Base-by-base conservation (phyloP, 2,113 vertebrate species). In the Malurus elegans region DNA sequence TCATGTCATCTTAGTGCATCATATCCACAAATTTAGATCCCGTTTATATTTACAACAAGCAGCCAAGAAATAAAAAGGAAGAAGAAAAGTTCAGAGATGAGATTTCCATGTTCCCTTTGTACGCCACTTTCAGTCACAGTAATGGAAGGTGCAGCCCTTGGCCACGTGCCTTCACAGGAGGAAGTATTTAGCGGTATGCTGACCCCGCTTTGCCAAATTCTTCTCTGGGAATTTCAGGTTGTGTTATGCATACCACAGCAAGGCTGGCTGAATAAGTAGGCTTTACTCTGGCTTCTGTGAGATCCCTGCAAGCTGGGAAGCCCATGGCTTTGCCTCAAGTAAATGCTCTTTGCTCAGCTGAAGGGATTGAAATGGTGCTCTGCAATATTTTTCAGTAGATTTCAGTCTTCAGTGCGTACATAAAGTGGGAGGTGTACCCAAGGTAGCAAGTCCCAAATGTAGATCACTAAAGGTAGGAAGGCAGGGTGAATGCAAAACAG, bases 21-120 rank as follows among this genome's bases (percentile, higher is more conserved):
- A 45, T 36, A 54, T 60, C 56, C 75, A 96, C 64, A 66, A 83
- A 48, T 66, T 51, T 66, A 64, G 67, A 83, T 66, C 21, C 51
- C 70, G 75, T 90, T 79, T 93, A 79, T 19, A 10, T 90, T 95
- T 76, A 58, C 1, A 1, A 70, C 2, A 3, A 50, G 47, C 8
- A 8, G 87, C 78, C 95, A 93, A 93, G 56, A 93, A 94, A 70
- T 54, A 83, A 83, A 85, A 62, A 64, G n/a, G 36, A 79, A 67
- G 38, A 86, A 73, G 64, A 64, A 50, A 75, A 67, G 44, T 58
- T 90, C 50, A 90, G 64, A 64, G 64, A 25, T 3, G 23, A 42
- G 54, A 80, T 76, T 95, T 93, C 71, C 26, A 8, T 57, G 54
- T 80, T 88, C 18, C 10, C 18, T 95, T 75, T 50, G 32, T 71